Percentiles rank a stretch among this genome's conserved stretches.
Evolutionary conservation across 2,797 vertebrate genomes (phyloP).

Genomic region (Eospalax fontanierii): DNA sequence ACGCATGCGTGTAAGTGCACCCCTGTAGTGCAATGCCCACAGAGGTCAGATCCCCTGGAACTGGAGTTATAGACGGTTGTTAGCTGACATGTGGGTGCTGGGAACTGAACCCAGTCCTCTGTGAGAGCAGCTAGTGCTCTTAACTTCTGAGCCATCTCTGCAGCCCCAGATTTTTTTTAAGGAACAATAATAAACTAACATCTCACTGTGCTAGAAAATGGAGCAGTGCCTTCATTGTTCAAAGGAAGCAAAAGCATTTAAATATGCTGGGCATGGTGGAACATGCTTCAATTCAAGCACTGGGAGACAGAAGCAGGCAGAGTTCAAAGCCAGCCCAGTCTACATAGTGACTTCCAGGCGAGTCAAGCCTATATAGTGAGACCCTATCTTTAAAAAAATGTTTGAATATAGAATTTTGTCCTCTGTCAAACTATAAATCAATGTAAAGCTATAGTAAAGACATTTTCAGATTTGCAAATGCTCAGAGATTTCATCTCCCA

Average conservation of each 20-base stretch:
- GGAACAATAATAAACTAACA: background rate
- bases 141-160: no score
- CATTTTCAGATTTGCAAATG: slow-evolving; percentile 34
- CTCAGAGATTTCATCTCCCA: slow-evolving; percentile 39
- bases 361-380: no score
- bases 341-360: background rate
- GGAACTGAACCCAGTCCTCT: background rate
- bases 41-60: no score
- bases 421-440: slow-evolving; percentile 35
- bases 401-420: slow-evolving; percentile 30
- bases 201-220: slow-evolving; percentile 9
- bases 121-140: no score
- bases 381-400: background rate
- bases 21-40: no score
- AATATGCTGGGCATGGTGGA: background rate
- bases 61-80: no score
- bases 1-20: no score
- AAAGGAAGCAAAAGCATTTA: background rate
- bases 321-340: background rate
- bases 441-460: background rate
- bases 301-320: no score
- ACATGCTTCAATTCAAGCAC: no score
- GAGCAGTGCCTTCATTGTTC: background rate
- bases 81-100: background rate
- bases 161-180: no score